These are phyloP conservation scores for Glossophaga mutica DNA, from an alignment of 2,797 vertebrate species.

Conservation along the genomic window DNA sequence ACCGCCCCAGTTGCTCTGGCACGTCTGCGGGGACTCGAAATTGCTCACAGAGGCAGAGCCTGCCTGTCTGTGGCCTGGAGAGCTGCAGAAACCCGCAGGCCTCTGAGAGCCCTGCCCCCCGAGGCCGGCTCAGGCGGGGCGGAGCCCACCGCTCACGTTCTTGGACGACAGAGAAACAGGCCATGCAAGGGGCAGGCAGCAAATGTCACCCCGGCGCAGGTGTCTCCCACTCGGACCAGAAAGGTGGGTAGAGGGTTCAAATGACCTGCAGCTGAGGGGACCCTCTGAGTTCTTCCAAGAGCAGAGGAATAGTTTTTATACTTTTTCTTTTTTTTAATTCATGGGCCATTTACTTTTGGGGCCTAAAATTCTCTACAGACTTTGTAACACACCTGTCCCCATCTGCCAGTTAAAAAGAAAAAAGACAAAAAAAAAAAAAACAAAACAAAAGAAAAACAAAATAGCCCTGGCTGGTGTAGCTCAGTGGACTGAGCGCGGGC, in stretches of 20 bases:
- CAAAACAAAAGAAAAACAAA: too few relatives aligned
- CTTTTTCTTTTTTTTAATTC: too few relatives aligned
- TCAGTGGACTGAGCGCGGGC: too few relatives aligned
- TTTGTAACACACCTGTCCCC: neutral
- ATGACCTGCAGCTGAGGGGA: neutral
- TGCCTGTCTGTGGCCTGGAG: too few relatives aligned
- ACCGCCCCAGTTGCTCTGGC: too few relatives aligned
- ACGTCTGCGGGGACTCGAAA: neutral
- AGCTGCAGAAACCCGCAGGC: neutral
- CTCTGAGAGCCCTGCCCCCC: neutral
- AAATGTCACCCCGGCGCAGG: accelerated
- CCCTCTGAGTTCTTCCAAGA: neutral
- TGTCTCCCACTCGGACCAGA: neutral
- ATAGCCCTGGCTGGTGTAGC: too few relatives aligned
- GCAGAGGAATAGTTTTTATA: neutral
- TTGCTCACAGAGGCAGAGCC: neutral
- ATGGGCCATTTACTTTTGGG: neutral
- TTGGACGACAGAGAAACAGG: neutral
- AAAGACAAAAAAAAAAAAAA: neutral
- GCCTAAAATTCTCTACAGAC: neutral
- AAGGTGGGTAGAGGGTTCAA: neutral
- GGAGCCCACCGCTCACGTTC: accelerated
- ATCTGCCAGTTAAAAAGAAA: constrained; percentile 25
- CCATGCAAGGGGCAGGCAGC: accelerated
- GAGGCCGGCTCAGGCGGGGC: neutral